phyloP scores from a whole-genome alignment of 2,113 vertebrate genomes.

The Aviceda subcristata region DNA sequence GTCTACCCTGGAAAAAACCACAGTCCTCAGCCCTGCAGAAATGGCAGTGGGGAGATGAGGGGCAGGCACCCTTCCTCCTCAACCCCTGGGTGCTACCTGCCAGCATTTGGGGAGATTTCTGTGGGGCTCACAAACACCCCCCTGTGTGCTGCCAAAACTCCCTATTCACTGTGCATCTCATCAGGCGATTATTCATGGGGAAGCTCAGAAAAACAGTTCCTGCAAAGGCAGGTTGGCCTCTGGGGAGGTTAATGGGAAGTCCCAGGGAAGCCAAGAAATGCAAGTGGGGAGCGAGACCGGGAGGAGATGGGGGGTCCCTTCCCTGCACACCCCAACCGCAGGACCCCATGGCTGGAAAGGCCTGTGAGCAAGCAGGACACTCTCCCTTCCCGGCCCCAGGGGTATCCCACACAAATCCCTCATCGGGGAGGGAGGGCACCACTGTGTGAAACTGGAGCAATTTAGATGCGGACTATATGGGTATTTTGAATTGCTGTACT shows the following conservation, averaged over 20 bases:
- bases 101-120: not conserved
- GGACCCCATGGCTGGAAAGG: rapidly evolving
- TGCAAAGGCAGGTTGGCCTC: not conserved
- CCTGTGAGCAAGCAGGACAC: not conserved
- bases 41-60: not conserved
- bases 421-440: not conserved
- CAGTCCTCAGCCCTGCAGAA: not conserved
- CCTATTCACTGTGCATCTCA: not conserved
- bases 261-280: not conserved
- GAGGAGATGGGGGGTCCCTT: not conserved
- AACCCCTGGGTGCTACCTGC: not conserved
- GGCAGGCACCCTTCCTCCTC: not conserved
- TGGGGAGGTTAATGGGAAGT: not conserved
- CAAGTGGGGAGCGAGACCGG: not conserved
- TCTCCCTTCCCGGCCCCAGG: not conserved
- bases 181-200: not conserved
- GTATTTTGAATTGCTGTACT: not conserved
- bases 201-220: not conserved
- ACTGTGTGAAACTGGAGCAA: not conserved
- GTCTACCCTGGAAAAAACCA: not conserved
- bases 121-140: not conserved
- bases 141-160: not conserved
- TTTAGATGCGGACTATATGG: not conserved
- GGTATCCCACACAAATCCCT: not conserved
- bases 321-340: not conserved